Percentiles rank a stretch among this genome's conserved stretches.
phyloP scores from a whole-genome alignment of 2,797 vertebrate genomes.

The Acestrorhynchus altus region DNA sequence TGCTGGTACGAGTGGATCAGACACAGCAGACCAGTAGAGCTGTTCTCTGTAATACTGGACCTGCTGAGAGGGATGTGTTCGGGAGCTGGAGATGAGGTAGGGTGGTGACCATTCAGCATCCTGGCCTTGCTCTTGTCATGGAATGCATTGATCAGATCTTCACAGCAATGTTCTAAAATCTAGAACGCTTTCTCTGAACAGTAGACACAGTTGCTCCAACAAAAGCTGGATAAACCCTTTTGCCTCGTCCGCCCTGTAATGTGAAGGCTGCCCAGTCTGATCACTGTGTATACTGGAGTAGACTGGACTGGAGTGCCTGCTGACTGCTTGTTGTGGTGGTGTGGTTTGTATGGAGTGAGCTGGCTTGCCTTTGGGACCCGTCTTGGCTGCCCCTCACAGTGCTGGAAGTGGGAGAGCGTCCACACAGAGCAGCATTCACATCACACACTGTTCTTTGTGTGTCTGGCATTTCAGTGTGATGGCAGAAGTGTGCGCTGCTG shows the following conservation, averaged over 20 bases:
- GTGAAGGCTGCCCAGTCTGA: not conserved
- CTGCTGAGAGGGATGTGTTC: too few species aligned
- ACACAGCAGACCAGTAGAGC: too few species aligned
- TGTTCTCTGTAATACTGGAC: too few species aligned
- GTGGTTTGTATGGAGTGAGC: conserved; percentile 16
- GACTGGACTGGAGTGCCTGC: not conserved
- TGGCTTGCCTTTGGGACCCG: conserved; percentile 19
- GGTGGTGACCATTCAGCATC: too few species aligned
- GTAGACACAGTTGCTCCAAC: too few species aligned
- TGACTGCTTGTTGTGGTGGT: conserved; percentile 8
- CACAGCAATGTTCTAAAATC: too few species aligned
- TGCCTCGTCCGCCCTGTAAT: not conserved
- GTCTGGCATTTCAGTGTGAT: conserved; percentile 55
- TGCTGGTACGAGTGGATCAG: too few species aligned
- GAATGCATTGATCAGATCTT: too few species aligned
- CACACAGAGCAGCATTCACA: conserved; percentile 54
- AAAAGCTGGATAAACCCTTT: too few species aligned
- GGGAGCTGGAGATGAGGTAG: too few species aligned
- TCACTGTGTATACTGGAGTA: not conserved
- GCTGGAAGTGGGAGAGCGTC: conserved; percentile 45
- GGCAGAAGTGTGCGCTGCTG: conserved; percentile 50
- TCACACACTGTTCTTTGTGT: conserved; percentile 64
- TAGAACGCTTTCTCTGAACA: too few species aligned
- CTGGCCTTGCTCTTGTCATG: too few species aligned
- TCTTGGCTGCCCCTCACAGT: conserved; percentile 41